Evolutionary conservation across 2,113 vertebrate genomes (phyloP).

Genomic region (Sterrhoptilus dennistouni): DNA sequence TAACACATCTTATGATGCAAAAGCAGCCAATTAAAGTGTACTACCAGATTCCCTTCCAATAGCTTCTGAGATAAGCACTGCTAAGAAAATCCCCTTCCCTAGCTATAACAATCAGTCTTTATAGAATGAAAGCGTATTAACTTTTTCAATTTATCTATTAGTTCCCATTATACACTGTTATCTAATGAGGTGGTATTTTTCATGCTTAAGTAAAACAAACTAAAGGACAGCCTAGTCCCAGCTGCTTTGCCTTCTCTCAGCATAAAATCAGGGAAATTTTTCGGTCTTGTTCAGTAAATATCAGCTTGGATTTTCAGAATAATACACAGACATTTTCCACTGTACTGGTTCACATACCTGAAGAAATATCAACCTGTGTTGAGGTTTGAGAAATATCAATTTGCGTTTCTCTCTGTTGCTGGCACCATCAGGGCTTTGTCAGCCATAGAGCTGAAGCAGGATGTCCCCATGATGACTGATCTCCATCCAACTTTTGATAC

Average conservation of each 20-base stretch:
- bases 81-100: neutral
- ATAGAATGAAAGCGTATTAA: neutral
- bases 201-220: neutral
- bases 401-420: neutral
- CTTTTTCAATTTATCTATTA: neutral
- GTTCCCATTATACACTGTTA: neutral
- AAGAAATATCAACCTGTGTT: neutral
- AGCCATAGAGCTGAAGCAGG: neutral
- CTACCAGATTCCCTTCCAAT: neutral
- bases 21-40: slow-evolving; percentile 11
- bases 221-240: neutral
- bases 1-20: slow-evolving; percentile 19
- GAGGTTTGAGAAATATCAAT: neutral
- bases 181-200: neutral
- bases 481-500: neutral
- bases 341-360: neutral
- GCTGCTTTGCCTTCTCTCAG: neutral
- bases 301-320: neutral
- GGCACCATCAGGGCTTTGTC: neutral
- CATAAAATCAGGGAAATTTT: neutral
- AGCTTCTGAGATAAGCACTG: neutral
- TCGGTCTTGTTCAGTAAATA: rapidly evolving
- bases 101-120: neutral
- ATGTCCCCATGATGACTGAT: neutral
- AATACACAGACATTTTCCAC: neutral